Conservation (phyloP, 2,888 invertebrate genomes). For the Chalcosyrphus nemorum region DNA sequence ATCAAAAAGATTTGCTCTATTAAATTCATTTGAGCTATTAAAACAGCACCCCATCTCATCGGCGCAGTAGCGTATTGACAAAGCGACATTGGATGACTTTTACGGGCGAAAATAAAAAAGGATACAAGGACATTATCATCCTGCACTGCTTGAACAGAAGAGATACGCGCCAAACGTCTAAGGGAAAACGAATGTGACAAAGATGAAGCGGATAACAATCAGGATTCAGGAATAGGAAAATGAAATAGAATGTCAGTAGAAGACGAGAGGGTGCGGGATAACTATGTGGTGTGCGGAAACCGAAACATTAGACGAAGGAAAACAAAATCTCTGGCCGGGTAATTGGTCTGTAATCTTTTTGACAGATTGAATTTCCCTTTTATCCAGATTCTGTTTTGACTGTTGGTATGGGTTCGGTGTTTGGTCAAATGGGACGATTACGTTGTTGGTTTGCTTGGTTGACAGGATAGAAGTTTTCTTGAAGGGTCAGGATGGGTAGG, state of each 20-base stretch:
- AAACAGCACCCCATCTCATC: conserved; percentile 58
- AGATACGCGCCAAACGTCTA: background rate
- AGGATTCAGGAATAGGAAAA: conserved; percentile 54
- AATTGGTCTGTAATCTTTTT: conserved; percentile 83
- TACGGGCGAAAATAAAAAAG: conserved; percentile 37
- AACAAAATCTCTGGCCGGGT: conserved; percentile 75
- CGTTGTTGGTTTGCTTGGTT: conserved; percentile 52
- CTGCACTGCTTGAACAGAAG: background rate
- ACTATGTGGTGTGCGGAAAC: conserved; percentile 54
- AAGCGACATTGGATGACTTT: conserved; percentile 49
- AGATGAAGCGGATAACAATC: conserved; percentile 59
- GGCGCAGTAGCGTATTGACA: conserved; percentile 2
- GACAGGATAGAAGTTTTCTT: conserved; percentile 13
- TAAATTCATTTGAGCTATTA: conserved; percentile 76
- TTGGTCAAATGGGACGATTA: conserved; percentile 65
- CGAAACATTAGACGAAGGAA: conserved; percentile 58
- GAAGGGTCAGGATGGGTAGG: conserved; percentile 2
- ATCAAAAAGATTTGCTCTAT: conserved; percentile 79
- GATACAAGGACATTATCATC: conserved; percentile 7
- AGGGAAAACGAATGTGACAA: conserved; percentile 27
- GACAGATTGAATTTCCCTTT: conserved; percentile 83
- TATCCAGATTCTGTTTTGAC: conserved; percentile 82
- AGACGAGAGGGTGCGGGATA: background rate
- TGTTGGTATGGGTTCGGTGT: conserved; percentile 74
- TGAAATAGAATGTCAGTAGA: conserved; percentile 36